Evolutionary conservation across 2,888 invertebrate genomes (phyloP), one percentile per base, ranked within the genome.

Genomic region (Euproctis similis): DNA sequence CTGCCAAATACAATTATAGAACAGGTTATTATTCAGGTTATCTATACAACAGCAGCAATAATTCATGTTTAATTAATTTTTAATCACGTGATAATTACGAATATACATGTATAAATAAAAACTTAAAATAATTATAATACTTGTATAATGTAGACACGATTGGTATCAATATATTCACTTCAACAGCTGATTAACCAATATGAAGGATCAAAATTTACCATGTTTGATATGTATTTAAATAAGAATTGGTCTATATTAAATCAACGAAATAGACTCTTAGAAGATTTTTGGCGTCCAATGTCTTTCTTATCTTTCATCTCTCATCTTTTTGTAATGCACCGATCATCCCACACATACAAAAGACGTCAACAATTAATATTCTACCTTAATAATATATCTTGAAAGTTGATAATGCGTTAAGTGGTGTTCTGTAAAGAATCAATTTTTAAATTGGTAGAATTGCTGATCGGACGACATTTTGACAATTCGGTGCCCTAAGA

Each of bases 381-480:
- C n/a, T 19, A 34, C 17, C 26, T 4, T 30, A 30, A 12, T 0
- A 1, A 8, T n/a, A 7, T n/a, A 2, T 1, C 1, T 1, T 1
- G 25, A 29, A 23, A 26, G 23, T 26, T 4, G n/a, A 17, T 8
- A 8, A 18, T 19, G 4, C 3, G 2, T 21, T 23, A 6, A 9
- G 3, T 11, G 4, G 8, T 14, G 14, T 14, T 12, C 8, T 2
- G 14, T 9, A 1, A 1, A 23, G 1, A 8, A 27, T 27, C 11
- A 13, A 26, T 30, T 21, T 30, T 27, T 27, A 42, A 38, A 26
- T 28, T 33, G 27, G 24, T 26, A 11, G 14, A 34, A 42, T 32
- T 23, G 12, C 56, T 70, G 77, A 77, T 71, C 56, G 73, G 68
- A 64, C 62, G 77, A 80, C 81, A 74, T 74, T 75, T 80, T 78